Conservation (phyloP, 2,113 vertebrate species). For the Rafetus swinhoei region DNA sequence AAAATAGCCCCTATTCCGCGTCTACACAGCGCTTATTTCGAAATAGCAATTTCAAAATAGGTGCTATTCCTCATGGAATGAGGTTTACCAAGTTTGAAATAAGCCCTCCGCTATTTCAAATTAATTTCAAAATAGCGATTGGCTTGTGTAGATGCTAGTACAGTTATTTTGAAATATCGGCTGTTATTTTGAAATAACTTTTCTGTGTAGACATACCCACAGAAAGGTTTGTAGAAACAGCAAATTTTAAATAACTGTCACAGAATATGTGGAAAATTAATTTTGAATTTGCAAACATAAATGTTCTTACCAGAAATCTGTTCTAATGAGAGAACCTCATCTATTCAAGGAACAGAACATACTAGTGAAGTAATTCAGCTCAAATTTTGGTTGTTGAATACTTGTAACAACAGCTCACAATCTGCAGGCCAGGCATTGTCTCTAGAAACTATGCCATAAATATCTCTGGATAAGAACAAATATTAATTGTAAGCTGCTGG, state of each 20-base stretch:
- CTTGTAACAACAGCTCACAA: neutral
- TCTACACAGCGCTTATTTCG: no score
- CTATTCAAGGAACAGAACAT: neutral
- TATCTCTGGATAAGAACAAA: neutral
- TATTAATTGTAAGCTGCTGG: neutral
- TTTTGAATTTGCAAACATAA: slow-evolving; percentile 50
- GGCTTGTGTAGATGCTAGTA: no score
- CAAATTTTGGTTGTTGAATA: neutral
- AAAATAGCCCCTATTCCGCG: no score
- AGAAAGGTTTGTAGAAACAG: slow-evolving; percentile 49
- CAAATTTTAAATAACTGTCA: slow-evolving; percentile 61
- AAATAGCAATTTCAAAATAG: no score
- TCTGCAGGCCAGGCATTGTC: neutral
- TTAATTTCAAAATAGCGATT: no score
- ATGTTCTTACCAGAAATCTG: neutral
- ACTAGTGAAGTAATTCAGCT: neutral
- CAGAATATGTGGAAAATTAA: slow-evolving; percentile 27
- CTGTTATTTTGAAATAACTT: no score
- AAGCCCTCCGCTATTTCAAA: no score
- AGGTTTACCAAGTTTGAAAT: no score
- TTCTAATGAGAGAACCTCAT: slow-evolving; percentile 30
- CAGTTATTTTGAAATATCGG: no score
- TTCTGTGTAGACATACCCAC: neutral
- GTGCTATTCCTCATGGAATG: no score
- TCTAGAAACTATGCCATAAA: neutral